A percentile compares a stretch with the other conserved stretches of the same genome.
Conservation (phyloP, 2,888 invertebrate species). For the Caenorhabditis afra region DNA sequence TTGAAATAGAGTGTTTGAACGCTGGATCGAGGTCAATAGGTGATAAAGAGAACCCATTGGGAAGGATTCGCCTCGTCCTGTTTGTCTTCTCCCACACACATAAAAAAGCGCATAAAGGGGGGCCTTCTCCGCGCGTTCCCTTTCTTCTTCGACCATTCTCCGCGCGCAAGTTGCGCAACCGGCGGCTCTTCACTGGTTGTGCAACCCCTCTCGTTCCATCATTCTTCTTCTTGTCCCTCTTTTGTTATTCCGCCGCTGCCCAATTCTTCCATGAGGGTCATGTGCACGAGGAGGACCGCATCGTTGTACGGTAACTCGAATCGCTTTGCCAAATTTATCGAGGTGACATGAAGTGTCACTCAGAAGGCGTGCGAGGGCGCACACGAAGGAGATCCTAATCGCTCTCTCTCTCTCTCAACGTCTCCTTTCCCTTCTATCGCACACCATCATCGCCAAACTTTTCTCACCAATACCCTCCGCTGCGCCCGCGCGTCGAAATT, state of each 20-base stretch:
- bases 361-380: constrained; percentile 25
- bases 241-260: constrained; percentile 33
- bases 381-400: constrained; percentile 32
- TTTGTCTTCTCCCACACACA: constrained; percentile 8
- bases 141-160: constrained; percentile 8
- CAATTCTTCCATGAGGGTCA: constrained; percentile 35
- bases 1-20: not conserved
- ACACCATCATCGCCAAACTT: constrained; percentile 48
- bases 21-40: not conserved
- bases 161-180: constrained; percentile 37
- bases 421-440: too few species aligned
- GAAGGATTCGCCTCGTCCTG: not conserved
- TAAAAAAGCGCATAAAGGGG: constrained; percentile 35
- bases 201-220: constrained; percentile 32
- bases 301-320: constrained; percentile 37
- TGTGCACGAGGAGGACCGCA: constrained; percentile 40
- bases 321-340: constrained; percentile 34
- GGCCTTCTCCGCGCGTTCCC: not conserved
- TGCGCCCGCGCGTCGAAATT: not conserved
- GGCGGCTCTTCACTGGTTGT: constrained; percentile 34
- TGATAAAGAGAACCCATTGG: not conserved
- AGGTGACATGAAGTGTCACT: constrained; percentile 29
- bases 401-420: constrained; percentile 28
- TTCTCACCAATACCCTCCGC: constrained; percentile 23
- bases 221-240: constrained; percentile 16